phyloP scores from a whole-genome alignment of 64 coral and sea anemone genomes.

The Dendronephthya gigantea region DNA sequence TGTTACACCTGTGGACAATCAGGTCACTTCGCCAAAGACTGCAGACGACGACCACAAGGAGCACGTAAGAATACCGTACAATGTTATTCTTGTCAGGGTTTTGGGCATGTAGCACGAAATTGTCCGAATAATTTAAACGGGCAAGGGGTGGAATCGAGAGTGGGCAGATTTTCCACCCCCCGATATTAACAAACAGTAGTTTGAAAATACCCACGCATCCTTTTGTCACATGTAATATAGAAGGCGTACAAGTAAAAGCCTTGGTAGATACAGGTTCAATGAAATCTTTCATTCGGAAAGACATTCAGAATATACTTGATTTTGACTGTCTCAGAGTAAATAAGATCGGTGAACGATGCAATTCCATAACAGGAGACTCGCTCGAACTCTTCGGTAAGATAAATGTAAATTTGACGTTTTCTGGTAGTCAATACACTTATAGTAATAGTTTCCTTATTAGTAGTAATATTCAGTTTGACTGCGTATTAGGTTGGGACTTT shows the following conservation, averaged over 20 bases:
- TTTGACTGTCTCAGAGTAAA: not conserved
- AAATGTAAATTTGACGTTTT: not conserved
- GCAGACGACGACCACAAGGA: not conserved
- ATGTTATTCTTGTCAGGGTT: not conserved
- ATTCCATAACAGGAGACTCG: not conserved
- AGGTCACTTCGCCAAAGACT: not conserved
- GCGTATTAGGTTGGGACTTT: slow-evolving; percentile 1
- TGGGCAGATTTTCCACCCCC: not conserved
- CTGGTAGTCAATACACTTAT: not conserved
- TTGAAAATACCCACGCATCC: not conserved
- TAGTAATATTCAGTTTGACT: not conserved
- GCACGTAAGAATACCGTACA: not conserved
- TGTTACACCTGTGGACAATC: not conserved
- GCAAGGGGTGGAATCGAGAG: not conserved
- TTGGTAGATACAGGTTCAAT: slow-evolving; percentile 34
- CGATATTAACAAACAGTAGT: not conserved
- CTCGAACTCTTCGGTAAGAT: not conserved
- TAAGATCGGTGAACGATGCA: not conserved
- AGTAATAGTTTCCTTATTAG: not conserved
- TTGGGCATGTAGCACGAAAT: not conserved
- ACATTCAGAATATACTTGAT: slow-evolving; percentile 35
- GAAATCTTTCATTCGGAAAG: slow-evolving; percentile 17
- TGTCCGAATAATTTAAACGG: not conserved
- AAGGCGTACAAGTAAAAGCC: slow-evolving; percentile 13
- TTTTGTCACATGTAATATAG: slow-evolving; percentile 15